Percentiles rank a stretch among this genome's conserved stretches.
Evolutionary conservation across 2,888 invertebrate species (phyloP).

Genomic region (Rhodophaea formosa): DNA sequence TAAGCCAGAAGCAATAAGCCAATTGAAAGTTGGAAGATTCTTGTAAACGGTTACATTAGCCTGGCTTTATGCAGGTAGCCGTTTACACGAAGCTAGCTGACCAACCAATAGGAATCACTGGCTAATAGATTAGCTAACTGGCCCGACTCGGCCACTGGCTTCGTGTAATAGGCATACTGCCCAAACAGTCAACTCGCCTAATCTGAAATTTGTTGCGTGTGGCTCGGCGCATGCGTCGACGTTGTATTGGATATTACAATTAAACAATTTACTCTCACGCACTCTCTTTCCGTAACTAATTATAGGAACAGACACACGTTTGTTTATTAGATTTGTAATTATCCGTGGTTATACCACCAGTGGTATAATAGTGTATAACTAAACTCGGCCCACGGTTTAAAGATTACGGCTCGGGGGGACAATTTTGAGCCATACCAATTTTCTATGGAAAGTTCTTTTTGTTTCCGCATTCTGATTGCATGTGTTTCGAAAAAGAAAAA

Average conservation of each 20-base stretch:
- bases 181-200: background rate
- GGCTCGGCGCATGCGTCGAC: conserved; percentile 32
- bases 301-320: conserved; percentile 49
- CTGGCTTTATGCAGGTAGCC: too few relatives aligned
- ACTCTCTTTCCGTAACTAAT: conserved; percentile 61
- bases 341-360: conserved; percentile 33
- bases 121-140: too few relatives aligned
- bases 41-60: too few relatives aligned
- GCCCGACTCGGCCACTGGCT: too few relatives aligned
- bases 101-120: too few relatives aligned
- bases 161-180: too few relatives aligned
- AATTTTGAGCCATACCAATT: conserved; percentile 19
- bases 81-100: too few relatives aligned
- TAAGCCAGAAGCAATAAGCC: too few relatives aligned
- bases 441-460: background rate
- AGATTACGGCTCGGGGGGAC: conserved; percentile 15
- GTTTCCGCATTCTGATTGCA: background rate
- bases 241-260: conserved; percentile 53
- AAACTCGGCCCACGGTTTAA: conserved; percentile 13
- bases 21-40: too few relatives aligned
- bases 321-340: conserved; percentile 55
- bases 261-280: conserved; percentile 71
- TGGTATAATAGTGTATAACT: conserved; percentile 20
- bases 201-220: conserved; percentile 22
- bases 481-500: background rate